Conservation (phyloP, 30 jellyfish, hydroid and myxozoan species). For the Aurelia aurita complex sp. Pacific region DNA sequence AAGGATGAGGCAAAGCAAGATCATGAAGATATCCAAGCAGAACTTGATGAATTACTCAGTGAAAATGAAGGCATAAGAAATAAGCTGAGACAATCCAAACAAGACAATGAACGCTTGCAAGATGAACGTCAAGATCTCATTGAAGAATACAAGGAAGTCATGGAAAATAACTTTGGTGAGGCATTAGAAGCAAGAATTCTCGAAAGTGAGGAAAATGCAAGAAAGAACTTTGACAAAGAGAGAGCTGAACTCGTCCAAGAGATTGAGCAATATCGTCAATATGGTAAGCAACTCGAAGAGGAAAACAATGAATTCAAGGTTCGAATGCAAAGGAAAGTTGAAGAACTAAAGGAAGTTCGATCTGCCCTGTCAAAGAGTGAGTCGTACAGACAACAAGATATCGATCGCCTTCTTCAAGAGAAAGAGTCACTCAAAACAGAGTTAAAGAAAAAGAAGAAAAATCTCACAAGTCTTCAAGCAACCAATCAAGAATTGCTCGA, state of each 20-base stretch:
- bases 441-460: too few species aligned
- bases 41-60: not conserved
- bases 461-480: too few species aligned
- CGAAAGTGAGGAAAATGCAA: not conserved
- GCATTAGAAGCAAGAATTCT: constrained; percentile 8
- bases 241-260: not conserved
- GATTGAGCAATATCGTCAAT: not conserved
- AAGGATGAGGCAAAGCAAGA: constrained; percentile 1
- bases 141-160: not conserved
- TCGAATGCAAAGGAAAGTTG: too few species aligned
- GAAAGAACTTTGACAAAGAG: not conserved
- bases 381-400: too few species aligned
- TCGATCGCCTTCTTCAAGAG: too few species aligned
- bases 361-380: too few species aligned
- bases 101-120: not conserved
- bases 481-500: too few species aligned
- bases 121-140: constrained; percentile 14
- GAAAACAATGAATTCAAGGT: too few species aligned
- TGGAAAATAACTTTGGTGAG: not conserved
- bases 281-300: not conserved
- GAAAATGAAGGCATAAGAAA: constrained; percentile 5
- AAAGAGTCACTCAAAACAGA: too few species aligned
- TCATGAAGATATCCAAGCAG: not conserved
- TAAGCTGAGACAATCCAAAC: constrained; percentile 1
- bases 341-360: too few species aligned